These are phyloP conservation scores for Hiodon tergisus DNA, from an alignment of 2,113 vertebrate species.

Conservation along the genomic window DNA sequence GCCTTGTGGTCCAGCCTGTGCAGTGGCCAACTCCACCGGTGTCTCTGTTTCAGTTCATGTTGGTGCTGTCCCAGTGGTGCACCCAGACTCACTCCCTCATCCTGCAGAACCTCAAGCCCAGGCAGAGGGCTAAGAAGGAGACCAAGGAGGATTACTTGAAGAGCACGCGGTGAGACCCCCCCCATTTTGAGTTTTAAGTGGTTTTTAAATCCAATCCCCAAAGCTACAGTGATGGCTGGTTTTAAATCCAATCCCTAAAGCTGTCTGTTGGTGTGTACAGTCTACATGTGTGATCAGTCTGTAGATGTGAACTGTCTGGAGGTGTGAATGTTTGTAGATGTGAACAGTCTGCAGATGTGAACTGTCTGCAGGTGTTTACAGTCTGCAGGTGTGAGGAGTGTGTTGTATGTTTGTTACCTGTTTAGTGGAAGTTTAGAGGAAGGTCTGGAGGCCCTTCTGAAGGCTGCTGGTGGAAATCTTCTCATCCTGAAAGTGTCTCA, in stretches of 20 bases:
- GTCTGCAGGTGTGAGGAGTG: constrained; percentile 12
- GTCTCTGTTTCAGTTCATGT: constrained; percentile 69
- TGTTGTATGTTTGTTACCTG: constrained; percentile 5
- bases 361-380: neutral
- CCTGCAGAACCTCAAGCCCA: constrained; percentile 81
- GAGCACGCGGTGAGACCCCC: constrained; percentile 70
- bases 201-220: no score
- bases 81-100: constrained; percentile 82
- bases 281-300: no score
- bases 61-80: constrained; percentile 87
- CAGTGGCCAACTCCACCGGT: neutral
- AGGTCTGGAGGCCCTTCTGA: constrained; percentile 80
- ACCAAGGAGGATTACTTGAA: constrained; percentile 81
- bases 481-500: constrained; percentile 77
- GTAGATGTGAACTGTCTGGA: neutral
- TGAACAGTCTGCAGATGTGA: neutral
- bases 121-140: constrained; percentile 74
- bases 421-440: constrained; percentile 78
- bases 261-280: no score
- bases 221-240: no score
- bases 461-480: constrained; percentile 80
- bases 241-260: no score
- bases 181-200: no score
- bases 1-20: neutral
- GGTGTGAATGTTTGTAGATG: constrained; percentile 16